Percentiles rank a stretch among this genome's conserved stretches.
phyloP scores from a whole-genome alignment of 2,113 vertebrate genomes.

The Dryoscopus gambensis region DNA sequence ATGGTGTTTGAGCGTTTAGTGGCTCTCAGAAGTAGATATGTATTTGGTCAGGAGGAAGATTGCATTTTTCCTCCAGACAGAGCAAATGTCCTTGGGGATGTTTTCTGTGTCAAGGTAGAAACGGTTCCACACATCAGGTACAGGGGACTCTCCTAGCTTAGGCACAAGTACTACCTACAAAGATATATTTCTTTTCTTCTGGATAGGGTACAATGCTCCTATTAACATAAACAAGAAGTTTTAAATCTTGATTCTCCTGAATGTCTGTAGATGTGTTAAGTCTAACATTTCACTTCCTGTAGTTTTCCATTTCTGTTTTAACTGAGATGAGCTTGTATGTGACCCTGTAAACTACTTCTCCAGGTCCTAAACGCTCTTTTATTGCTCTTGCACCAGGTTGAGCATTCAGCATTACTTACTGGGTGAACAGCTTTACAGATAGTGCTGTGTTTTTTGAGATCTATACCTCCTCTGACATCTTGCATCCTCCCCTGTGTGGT shows the following conservation, averaged over 20 bases:
- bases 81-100: slow-evolving; percentile 60
- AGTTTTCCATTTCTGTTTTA: background rate
- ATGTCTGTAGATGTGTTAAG: background rate
- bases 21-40: slow-evolving; percentile 43
- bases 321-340: background rate
- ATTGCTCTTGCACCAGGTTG: background rate
- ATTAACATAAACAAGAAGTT: background rate
- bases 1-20: slow-evolving; percentile 58
- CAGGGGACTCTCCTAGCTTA: background rate
- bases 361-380: background rate
- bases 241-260: background rate
- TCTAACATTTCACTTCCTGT: background rate
- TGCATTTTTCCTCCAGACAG: slow-evolving; percentile 53
- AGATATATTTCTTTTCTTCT: background rate
- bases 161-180: background rate
- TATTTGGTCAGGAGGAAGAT: slow-evolving; percentile 59
- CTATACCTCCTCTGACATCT: background rate
- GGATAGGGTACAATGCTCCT: background rate
- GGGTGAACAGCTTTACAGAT: background rate
- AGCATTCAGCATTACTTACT: background rate
- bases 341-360: background rate
- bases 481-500: background rate
- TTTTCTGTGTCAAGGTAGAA: slow-evolving; percentile 53
- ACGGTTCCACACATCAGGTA: background rate
- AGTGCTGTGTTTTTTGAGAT: background rate